These are phyloP conservation scores for Oreochromis aureus DNA, from an alignment of 2,113 vertebrate species.

Conservation along the genomic window DNA sequence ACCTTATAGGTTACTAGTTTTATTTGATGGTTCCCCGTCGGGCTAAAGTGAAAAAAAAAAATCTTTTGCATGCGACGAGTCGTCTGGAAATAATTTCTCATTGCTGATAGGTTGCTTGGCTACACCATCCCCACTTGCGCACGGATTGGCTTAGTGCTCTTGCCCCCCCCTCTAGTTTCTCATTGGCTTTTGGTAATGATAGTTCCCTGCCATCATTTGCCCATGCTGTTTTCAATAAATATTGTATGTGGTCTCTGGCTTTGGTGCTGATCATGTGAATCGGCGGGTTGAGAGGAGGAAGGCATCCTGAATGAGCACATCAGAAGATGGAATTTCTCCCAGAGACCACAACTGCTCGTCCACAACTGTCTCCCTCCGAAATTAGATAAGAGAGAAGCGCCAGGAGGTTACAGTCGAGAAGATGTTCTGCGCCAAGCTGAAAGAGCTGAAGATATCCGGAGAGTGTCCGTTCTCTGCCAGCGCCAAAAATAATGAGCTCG, in stretches of 20 bases:
- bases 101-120: slow-evolving; percentile 60
- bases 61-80: slow-evolving; percentile 30
- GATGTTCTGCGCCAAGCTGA: slow-evolving; percentile 97
- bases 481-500: slow-evolving; percentile 69
- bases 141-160: slow-evolving; percentile 61
- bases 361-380: slow-evolving; percentile 26
- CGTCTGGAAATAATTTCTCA: slow-evolving; percentile 49
- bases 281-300: slow-evolving; percentile 4
- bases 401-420: slow-evolving; percentile 29
- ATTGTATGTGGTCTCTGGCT: slow-evolving; percentile 46
- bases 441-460: slow-evolving; percentile 90
- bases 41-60: not conserved
- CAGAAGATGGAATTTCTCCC: slow-evolving; percentile 56
- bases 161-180: slow-evolving; percentile 19
- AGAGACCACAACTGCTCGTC: slow-evolving; percentile 32
- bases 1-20: not conserved
- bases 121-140: slow-evolving; percentile 49
- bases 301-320: slow-evolving; percentile 15
- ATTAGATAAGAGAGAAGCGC: slow-evolving; percentile 36
- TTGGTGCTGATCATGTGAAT: slow-evolving; percentile 51
- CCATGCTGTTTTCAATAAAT: slow-evolving; percentile 65
- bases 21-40: not conserved
- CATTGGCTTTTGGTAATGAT: slow-evolving; percentile 63
- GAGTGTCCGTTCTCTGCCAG: slow-evolving; percentile 92
- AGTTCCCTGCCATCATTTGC: slow-evolving; percentile 53